Base-by-base conservation (phyloP, 2,113 vertebrate genomes). In the Oncorhynchus mykiss region DNA sequence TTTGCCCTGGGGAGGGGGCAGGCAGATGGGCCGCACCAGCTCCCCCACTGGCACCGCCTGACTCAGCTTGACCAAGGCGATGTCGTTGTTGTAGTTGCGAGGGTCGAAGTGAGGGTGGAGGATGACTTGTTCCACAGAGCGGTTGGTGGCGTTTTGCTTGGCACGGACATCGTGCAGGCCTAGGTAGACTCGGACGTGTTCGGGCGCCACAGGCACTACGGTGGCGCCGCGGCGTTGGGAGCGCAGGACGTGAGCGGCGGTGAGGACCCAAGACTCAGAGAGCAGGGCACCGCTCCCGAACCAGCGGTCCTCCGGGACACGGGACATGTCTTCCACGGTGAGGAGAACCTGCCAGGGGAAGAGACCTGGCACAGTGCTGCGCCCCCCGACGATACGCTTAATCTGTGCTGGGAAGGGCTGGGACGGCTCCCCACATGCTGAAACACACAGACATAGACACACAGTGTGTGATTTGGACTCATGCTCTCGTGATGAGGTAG, bases 301-400 rank as follows among this genome's bases (percentile, higher is more conserved):
- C 96, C 97, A 97, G 75, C 93, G 95, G 87, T 94, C 94, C 0
- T 96, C 93, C 0, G 97, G 97, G 6, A 98, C 95, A 9, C 97
- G 93, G 0, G 96, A 96, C 70, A 86, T 88, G 14, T 99, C 98
- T 84, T 97, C 94, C 65, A 98, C 96, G 51, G 96, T 94, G 8
- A 99, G 95, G 25, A 99, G 93, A 1, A 93, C 95, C 88, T 99
- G 97, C 98, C 98, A 99, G 0, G 98, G 98, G 84, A 99, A 99
- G 76, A 95, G 93, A 14, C 97, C 97, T 0, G 94, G 95, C 67
- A 92, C 93, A 0, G 97, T 95, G 0, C 90, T 90, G 1, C 93
- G 92, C 8, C 98, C 98, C 0, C 97, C 98, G 0, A 99, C 96
- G 12, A 99, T 96, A 29, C 98, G 90, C 88, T 98, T 99, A 87